Percentiles rank a stretch among this genome's conserved stretches.
Conservation (phyloP, 2,797 vertebrate species). For the Sebastes hubbsi region DNA sequence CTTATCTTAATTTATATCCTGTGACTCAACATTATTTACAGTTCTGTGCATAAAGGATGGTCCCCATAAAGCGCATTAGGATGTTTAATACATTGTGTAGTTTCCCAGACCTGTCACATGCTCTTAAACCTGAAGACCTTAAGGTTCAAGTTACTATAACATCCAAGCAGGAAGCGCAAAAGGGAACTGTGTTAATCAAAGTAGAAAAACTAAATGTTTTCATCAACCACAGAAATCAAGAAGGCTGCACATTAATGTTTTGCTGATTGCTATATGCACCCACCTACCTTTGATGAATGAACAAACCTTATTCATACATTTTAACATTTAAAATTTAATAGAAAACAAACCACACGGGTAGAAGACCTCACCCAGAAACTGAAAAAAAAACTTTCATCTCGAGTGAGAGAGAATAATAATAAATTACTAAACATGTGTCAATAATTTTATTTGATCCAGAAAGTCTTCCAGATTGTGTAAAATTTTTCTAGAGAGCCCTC, state of each 20-base stretch:
- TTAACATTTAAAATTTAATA: neutral
- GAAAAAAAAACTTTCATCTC: neutral
- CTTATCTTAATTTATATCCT: neutral
- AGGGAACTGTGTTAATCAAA: neutral
- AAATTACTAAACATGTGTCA: neutral
- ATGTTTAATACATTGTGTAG: neutral
- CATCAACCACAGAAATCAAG: neutral
- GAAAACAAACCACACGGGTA: neutral
- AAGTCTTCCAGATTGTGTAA: neutral
- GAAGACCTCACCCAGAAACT: neutral
- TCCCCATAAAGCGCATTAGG: neutral
- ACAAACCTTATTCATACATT: neutral
- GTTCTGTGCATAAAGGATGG: neutral
- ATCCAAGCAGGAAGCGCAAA: neutral
- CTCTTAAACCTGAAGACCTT: neutral
- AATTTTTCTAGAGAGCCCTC: neutral
- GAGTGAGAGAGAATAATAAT: neutral
- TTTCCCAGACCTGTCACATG: neutral
- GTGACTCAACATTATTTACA: conserved; percentile 1
- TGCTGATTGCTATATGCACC: too few relatives aligned
- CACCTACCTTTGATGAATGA: neutral
- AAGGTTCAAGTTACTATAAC: neutral
- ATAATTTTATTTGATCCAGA: neutral
- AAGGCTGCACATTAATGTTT: neutral
- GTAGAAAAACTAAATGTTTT: neutral